Conservation (phyloP, 2,888 invertebrate species). For the Calameuta idolon region DNA sequence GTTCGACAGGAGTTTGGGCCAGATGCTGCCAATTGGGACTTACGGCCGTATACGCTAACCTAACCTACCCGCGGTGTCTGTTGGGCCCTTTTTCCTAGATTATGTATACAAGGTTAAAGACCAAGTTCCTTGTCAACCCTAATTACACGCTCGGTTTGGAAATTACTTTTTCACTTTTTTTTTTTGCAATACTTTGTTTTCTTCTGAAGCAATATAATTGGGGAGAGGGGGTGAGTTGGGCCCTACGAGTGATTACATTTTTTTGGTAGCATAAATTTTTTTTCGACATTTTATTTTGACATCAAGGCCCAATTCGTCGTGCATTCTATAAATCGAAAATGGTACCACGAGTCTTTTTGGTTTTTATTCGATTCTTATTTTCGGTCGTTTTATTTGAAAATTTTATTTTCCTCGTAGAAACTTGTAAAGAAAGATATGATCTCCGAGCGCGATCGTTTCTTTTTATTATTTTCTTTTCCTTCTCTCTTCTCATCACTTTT, state of each 20-base stretch:
- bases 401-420: background rate
- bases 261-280: background rate
- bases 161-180: background rate
- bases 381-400: background rate
- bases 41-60: background rate
- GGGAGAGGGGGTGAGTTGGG: too few species aligned
- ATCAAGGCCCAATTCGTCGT: background rate
- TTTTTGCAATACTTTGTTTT: background rate
- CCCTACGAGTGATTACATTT: background rate
- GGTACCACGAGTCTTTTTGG: background rate
- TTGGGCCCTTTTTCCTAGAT: background rate
- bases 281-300: background rate
- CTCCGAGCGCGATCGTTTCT: background rate
- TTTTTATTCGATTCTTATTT: background rate
- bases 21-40: background rate
- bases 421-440: background rate
- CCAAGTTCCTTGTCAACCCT: background rate
- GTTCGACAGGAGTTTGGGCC: background rate
- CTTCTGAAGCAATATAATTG: background rate
- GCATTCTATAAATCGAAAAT: background rate
- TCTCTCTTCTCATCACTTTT: background rate
- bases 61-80: conserved; percentile 15
- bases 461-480: background rate
- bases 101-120: background rate
- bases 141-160: background rate